Evolutionary conservation across 2,113 vertebrate genomes (phyloP).

Genomic region (Zootoca vivipara): DNA sequence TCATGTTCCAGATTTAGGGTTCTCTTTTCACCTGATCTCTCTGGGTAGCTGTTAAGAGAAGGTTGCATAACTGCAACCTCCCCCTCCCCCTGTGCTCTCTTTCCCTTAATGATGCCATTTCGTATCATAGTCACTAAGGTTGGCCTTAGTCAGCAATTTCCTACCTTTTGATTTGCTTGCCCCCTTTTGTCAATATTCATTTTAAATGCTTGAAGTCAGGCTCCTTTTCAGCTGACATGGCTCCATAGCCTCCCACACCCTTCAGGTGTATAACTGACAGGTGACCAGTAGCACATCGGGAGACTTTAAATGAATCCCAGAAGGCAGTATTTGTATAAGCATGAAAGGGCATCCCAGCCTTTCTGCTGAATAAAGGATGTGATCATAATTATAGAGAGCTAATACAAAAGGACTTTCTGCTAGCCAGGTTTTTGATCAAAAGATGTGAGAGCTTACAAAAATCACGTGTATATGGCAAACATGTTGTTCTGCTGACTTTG

Average conservation of each 20-base stretch:
- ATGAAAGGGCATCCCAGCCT: conserved; percentile 50
- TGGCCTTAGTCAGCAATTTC: conserved; percentile 76
- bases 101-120: conserved; percentile 75
- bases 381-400: conserved; percentile 57
- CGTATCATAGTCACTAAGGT: conserved; percentile 55
- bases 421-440: conserved; percentile 58
- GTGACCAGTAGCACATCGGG: conserved; percentile 62
- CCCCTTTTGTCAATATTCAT: conserved; percentile 76
- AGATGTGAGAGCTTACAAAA: conserved; percentile 46
- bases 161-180: conserved; percentile 66
- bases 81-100: conserved; percentile 33
- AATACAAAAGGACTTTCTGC: conserved; percentile 53
- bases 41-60: conserved; percentile 4
- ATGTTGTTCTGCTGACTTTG: conserved; percentile 38
- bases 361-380: conserved; percentile 69
- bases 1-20: neutral
- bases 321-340: conserved; percentile 64
- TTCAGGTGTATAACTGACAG: conserved; percentile 73
- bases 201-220: conserved; percentile 76
- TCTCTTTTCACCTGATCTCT: neutral
- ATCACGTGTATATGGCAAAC: conserved; percentile 15
- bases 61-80: conserved; percentile 47
- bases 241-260: conserved; percentile 62
- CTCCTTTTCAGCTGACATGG: conserved; percentile 77
- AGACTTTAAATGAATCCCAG: conserved; percentile 65